Evolutionary conservation across 1,140 invertebrate species (phyloP), one percentile per base, ranked within the genome.

Genomic region (Heterodera schachtii): DNA sequence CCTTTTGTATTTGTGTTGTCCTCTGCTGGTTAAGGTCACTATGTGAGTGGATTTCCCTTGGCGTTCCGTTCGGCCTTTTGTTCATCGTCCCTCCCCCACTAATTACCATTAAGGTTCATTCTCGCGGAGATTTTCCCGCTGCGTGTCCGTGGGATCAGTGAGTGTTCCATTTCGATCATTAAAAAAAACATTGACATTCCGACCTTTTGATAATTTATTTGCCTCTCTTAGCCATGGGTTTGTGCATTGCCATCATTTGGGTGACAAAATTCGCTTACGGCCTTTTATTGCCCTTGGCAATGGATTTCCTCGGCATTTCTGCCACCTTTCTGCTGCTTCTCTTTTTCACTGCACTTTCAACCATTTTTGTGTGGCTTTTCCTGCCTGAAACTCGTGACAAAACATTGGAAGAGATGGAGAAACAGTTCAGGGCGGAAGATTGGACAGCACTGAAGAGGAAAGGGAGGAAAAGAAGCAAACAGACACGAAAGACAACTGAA

Each of bases 71-170:
- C n/a, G n/a, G n/a, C n/a, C n/a, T n/a, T n/a, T n/a, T n/a, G n/a
- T n/a, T n/a, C n/a, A n/a, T n/a, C n/a, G n/a, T n/a, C n/a, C n/a
- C n/a, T n/a, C n/a, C n/a, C n/a, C n/a, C n/a, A n/a, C n/a, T n/a
- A 60, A 16, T 60, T 16, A 75, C 74, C 4, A 66, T 52, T 21
- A 3, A 66, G 76, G 44, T 47, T 78, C 46, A 66, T 78, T 7
- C 47, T 78, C 19, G 70, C 76, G 19, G 76, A 78, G 44, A 78
- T 78, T 66, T 78, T 78, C 41, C 76, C 76, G 31, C 46, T 78
- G 70, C 76, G n/a, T 19, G 49, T 78, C 49, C 76, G 76, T 67
- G 76, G 76, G 13, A 46, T 69, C 11, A 70, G 76, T 78, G 60
- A 71, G 69, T 71, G 19, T 60, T 19, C 19, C 5, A 16, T 60